Percentiles rank a stretch among this genome's conserved stretches.
Conservation (phyloP, 2,113 vertebrate genomes). For the Strigops habroptila region DNA sequence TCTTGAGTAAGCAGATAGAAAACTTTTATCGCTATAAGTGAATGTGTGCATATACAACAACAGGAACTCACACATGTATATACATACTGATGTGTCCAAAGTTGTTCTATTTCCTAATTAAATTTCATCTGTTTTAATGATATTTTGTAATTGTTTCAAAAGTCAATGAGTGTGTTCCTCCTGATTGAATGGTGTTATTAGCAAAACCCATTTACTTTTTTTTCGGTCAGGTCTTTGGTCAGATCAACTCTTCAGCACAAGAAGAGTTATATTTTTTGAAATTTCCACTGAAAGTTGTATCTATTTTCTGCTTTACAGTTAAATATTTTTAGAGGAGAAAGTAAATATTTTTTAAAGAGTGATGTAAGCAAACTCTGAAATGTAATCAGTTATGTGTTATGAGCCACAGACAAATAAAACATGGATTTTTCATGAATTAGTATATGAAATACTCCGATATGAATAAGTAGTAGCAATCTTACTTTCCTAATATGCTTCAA, state of each 20-base stretch:
- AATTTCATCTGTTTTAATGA: background rate
- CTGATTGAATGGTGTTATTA: background rate
- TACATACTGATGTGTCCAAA: accelerated
- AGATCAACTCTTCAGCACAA: background rate
- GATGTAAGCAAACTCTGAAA: background rate
- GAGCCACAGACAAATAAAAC: background rate
- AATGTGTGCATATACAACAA: background rate
- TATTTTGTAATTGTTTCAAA: background rate
- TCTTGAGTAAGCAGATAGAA: background rate
- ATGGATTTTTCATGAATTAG: background rate
- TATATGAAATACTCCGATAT: background rate
- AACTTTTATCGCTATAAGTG: accelerated
- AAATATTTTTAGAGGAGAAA: background rate
- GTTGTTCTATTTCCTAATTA: background rate
- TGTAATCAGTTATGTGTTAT: background rate
- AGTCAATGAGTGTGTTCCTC: background rate
- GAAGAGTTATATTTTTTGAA: background rate
- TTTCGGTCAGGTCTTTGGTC: background rate
- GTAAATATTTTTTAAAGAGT: background rate
- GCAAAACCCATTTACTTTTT: background rate
- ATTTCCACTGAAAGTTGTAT: background rate
- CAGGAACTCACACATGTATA: background rate
- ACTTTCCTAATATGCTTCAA: background rate
- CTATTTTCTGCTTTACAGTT: background rate
- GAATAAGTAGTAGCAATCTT: background rate